phyloP scores from a whole-genome alignment of 2,113 vertebrate species.

The Ophthalmolycus amberensis region DNA sequence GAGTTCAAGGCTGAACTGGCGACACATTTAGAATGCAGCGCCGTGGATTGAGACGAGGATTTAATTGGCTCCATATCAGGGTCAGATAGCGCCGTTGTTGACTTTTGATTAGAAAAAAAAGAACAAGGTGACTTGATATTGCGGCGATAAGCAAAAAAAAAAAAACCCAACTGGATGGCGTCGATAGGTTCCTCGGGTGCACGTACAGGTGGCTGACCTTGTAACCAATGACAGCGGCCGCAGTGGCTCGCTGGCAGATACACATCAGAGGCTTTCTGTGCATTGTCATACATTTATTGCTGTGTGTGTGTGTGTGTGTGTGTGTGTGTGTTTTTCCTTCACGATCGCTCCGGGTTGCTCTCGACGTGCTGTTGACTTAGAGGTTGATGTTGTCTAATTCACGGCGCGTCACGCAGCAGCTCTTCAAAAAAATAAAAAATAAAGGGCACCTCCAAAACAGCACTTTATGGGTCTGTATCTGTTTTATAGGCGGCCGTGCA shows the following conservation, averaged over 20 bases:
- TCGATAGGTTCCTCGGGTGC: constrained; percentile 56
- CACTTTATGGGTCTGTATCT: constrained; percentile 51
- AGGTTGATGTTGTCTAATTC: constrained; percentile 66
- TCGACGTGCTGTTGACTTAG: constrained; percentile 49
- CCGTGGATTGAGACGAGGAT: constrained; percentile 64
- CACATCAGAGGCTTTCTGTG: constrained; percentile 39
- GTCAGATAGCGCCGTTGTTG: constrained; percentile 68
- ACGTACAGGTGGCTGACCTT: constrained; percentile 55
- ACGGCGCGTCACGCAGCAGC: constrained; percentile 45
- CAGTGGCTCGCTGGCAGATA: constrained; percentile 35
- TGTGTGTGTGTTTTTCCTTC: neutral
- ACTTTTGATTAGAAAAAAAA: constrained; percentile 69
- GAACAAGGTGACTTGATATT: constrained; percentile 82
- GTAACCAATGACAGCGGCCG: constrained; percentile 67
- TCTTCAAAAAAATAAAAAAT: constrained; percentile 40
- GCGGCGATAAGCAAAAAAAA: constrained; percentile 77
- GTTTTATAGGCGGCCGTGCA: constrained; percentile 50
- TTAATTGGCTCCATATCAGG: constrained; percentile 76
- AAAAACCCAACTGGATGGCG: constrained; percentile 65
- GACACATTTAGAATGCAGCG: constrained; percentile 53
- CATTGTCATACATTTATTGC: constrained; percentile 63
- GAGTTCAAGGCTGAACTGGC: constrained; percentile 38
- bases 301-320: constrained; percentile 57
- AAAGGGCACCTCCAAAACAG: constrained; percentile 69
- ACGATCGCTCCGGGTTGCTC: constrained; percentile 30